phyloP scores from a whole-genome alignment of 1,140 invertebrate genomes.

The Diabrotica undecimpunctata region DNA sequence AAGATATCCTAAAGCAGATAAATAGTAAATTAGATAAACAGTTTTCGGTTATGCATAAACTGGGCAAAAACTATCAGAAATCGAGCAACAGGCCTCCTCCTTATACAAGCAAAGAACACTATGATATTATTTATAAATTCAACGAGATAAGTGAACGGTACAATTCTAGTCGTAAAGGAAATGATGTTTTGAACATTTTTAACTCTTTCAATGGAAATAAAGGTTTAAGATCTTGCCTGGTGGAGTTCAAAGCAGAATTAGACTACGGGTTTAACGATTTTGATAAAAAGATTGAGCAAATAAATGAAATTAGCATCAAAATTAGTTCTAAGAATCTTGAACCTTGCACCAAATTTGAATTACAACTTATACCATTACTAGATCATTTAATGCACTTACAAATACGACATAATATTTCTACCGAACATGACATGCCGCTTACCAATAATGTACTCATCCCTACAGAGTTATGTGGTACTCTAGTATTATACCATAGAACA shows the following conservation, averaged over 20 bases:
- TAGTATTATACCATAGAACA: constrained; percentile 20
- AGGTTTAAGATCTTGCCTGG: constrained; percentile 13
- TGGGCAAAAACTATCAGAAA: constrained; percentile 38
- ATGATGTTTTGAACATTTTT: constrained; percentile 15
- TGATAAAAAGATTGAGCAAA: constrained; percentile 4
- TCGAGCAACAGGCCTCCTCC: constrained; percentile 30
- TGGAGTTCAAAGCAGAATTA: constrained; percentile 25
- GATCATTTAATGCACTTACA: constrained; percentile 19
- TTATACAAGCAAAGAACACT: constrained; percentile 19
- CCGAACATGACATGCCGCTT: background rate
- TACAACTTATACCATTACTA: constrained; percentile 21
- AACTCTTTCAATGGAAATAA: constrained; percentile 12
- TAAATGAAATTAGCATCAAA: constrained; percentile 18
- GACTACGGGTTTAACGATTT: constrained; percentile 21
- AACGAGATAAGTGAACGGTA: constrained; percentile 20
- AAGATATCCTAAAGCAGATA: constrained; percentile 27
- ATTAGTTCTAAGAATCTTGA: background rate
- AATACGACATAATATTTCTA: background rate
- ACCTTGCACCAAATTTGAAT: constrained; percentile 5
- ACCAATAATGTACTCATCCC: constrained; percentile 22
- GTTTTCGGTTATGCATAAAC: constrained; percentile 35
- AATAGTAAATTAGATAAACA: constrained; percentile 31
- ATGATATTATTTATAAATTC: constrained; percentile 21
- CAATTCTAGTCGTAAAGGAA: constrained; percentile 21
- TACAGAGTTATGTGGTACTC: constrained; percentile 24